A percentile compares a stretch with the other conserved stretches of the same genome.
These are phyloP conservation scores for Struthidea cinerea DNA, from an alignment of 2,113 vertebrate genomes.

Conservation along the genomic window DNA sequence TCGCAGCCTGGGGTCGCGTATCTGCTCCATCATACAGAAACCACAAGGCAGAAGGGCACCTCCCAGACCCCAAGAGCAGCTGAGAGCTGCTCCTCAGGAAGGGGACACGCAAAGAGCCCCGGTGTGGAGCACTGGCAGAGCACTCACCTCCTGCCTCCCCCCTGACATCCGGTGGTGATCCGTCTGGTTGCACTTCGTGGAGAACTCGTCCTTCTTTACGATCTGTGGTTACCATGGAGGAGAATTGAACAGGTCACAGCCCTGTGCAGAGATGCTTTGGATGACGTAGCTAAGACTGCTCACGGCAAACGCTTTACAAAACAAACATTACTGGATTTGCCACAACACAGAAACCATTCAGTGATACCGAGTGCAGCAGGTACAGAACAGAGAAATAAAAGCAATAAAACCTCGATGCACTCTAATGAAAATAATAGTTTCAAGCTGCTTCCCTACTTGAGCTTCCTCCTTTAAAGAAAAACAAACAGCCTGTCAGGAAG, in stretches of 20 bases:
- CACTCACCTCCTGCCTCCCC: slow-evolving; percentile 90
- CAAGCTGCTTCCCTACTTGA: neutral
- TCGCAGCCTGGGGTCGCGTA: neutral
- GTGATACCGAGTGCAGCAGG: accelerated
- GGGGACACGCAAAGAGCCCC: neutral
- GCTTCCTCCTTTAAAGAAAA: neutral
- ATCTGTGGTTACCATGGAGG: slow-evolving; percentile 70
- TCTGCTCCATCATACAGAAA: neutral
- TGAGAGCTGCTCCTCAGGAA: neutral
- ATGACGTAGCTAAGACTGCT: neutral
- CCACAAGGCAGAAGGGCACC: neutral
- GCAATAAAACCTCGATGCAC: neutral
- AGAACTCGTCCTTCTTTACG: slow-evolving; percentile 95
- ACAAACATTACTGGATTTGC: neutral
- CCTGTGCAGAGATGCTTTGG: neutral
- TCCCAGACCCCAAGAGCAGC: neutral
- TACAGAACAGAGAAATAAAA: neutral
- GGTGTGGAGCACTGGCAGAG: neutral
- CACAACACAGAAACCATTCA: neutral
- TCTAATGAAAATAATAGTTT: neutral
- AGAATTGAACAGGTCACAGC: neutral
- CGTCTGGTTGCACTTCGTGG: slow-evolving; percentile 97
- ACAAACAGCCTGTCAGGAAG: neutral
- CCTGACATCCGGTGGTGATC: slow-evolving; percentile 97
- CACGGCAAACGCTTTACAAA: neutral